Percentiles rank a stretch among this genome's conserved stretches.
Conservation (phyloP, 2,797 vertebrate species). For the Pseudochirops corinnae region DNA sequence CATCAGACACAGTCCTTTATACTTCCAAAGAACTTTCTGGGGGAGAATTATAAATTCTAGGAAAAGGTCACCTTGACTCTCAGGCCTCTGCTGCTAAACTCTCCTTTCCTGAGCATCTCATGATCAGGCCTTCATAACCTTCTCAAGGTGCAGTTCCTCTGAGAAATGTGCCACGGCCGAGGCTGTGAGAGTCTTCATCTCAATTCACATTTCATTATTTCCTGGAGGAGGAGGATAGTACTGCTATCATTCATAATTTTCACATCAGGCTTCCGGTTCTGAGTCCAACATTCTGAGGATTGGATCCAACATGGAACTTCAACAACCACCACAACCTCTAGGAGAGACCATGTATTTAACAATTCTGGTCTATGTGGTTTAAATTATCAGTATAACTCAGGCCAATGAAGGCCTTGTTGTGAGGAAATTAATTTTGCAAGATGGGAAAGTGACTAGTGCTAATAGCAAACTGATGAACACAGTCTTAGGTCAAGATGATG, state of each 20-base stretch:
- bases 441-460: neutral
- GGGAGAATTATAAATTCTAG: constrained; percentile 49
- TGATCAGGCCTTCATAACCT: neutral
- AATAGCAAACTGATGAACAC: neutral
- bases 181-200: neutral
- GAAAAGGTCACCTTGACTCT: neutral
- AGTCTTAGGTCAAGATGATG: neutral
- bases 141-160: neutral
- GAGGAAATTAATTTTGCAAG: neutral
- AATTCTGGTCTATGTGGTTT: neutral
- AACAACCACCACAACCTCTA: too few relatives aligned
- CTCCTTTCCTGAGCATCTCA: neutral
- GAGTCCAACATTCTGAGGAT: neutral
- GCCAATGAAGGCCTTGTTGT: neutral
- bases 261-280: neutral
- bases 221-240: neutral
- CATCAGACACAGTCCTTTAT: neutral
- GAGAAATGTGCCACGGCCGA: neutral
- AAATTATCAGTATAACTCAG: neutral
- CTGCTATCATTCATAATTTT: neutral
- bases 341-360: neutral
- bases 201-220: neutral
- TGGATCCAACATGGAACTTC: neutral
- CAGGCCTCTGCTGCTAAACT: neutral
- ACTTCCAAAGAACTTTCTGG: constrained; percentile 43